Evolutionary conservation across 2,797 vertebrate genomes (phyloP), one percentile per base, ranked within the genome.

Genomic region (Enteromius thamalakanensis): DNA sequence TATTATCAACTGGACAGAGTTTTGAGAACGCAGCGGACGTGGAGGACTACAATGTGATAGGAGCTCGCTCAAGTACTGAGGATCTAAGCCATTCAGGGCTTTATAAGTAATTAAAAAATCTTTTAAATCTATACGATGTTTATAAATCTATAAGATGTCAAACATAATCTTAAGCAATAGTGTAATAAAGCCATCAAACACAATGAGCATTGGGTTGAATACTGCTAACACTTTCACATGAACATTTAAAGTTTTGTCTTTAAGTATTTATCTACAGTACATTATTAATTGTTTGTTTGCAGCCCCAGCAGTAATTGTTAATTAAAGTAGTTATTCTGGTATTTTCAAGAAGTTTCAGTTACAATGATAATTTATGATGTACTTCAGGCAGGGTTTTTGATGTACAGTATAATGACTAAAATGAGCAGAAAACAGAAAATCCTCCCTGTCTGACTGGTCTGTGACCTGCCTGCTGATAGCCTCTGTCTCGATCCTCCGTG

Each of bases 401-500:
- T 45, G n/a, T 45, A 29, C 58, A 29, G 26, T 29, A 32, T 69
- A 45, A 69, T 79, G 49, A 58, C 65, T 29, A 19, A 42, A 42
- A 69, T 21, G 1, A 58, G 21, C 19, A 55, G 11, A 58, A 69
- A 58, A 1, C 15, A 45, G 67, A 55, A 26, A 67, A 34, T 47
- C 32, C 64, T 71, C 67, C 40, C 40, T 60, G 19, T 58, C 26
- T 71, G 68, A 5, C 26, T 71, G 67, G 51, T 60, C 67, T 71
- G 51, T 62, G 67, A 80, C 37, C 51, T 21, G 34, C 37, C 45
- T 23, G 51, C 51, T 47, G 67, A 80, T 80, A 60, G 19, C 6
- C 53, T 64, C 51, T 23, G 70, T 58, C 70, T 80, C 26, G 26
- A 67, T 37, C 68, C 70, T 84, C 45, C 17, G n/a, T 47, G 62